Evolutionary conservation across 2,113 vertebrate genomes (phyloP), one percentile per base, ranked within the genome.

Genomic region (Otocyon megalotis): DNA sequence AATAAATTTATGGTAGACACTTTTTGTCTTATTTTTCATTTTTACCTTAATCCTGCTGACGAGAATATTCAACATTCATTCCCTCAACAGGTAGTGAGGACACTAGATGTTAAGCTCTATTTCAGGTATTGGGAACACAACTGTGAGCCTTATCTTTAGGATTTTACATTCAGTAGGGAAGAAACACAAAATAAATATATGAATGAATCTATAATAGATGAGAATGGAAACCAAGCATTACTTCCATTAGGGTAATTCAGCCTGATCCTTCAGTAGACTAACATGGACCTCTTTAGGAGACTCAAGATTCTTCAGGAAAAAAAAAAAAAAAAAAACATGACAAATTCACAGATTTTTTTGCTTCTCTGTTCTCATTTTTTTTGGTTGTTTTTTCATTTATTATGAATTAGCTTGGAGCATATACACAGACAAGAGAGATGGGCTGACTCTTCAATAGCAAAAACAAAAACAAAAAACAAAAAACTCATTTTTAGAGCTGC

Each of bases 1-100:
- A 83, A 90, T 94, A 91, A 91, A 86, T 79, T 88, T 82, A 96
- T 69, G 60, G 24, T 1, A 88, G 24, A 94, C 14, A 69, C 62
- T 77, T 90, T 90, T 28, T 94, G 37, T 62, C 54, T 96, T 63
- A 94, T 89, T 96, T 90, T 97, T 92, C 30, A 96, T 48, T 63
- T 74, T 53, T 37, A 65, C 16, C 32, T 93, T 80, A 83, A 90
- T 71, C 90, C 96, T 84, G 90, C 79, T 94, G 77, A 20, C 90
- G 16, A 32, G 35, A 94, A 79, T 85, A 92, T 43, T 94, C 58
- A 93, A 69, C 37, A 89, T 96, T 72, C 12, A 92, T 82, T 92
- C 37, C 79, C 77, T 90, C 54, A 90, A 96, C 26, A 90, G 9
- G 24, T 93, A 95, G 16, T 83, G 72, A 93, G 24, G 82, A 30